Base-by-base conservation (phyloP, 2,113 vertebrate species). In the Syrrhaptes paradoxus region DNA sequence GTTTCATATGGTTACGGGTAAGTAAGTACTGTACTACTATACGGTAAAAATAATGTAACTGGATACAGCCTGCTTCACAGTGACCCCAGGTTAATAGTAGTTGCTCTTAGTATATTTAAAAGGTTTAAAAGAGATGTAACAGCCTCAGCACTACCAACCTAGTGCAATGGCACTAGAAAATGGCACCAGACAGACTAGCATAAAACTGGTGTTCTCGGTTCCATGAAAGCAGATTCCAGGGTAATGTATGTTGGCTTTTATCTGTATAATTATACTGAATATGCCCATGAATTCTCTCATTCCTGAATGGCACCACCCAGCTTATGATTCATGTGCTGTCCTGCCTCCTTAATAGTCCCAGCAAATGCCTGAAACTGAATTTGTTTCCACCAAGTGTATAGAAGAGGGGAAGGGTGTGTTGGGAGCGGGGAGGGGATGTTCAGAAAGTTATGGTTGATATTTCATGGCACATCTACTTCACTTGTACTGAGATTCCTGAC, bases 11-110 rank as follows among this genome's bases (percentile, higher is more conserved):
- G 97, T 96, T 97, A 92, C 28, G 88, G 87, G 90, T 98, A 98
- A 98, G 96, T 97, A 97, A 97, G 96, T 93, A 97, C 95, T 77
- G 90, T 81, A 97, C 94, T 89, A 93, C 96, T 94, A 95, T 55
- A 95, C 46, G 97, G 94, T 96, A 96, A 97, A 98, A 98, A 96
- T 95, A 97, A 97, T 97, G 90, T 96, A 96, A 96, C 94, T 88
- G 85, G 97, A 97, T 95, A 93, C 94, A 95, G 93, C 90, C 95
- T 96, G 94, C 87, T 95, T 91, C 95, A 83, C 83, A 75, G 79
- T 94, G 96, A 96, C 97, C 96, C 85, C 52, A 92, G 94, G 97
- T 96, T 98, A 97, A 96, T 87, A 94, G 84, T 75, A 94, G 89
- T 94, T 92, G 90, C 96, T 96, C 90, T 97, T 96, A 95, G 94